Base-by-base conservation (phyloP, 2,888 invertebrate species). In the Spialia ferax region DNA sequence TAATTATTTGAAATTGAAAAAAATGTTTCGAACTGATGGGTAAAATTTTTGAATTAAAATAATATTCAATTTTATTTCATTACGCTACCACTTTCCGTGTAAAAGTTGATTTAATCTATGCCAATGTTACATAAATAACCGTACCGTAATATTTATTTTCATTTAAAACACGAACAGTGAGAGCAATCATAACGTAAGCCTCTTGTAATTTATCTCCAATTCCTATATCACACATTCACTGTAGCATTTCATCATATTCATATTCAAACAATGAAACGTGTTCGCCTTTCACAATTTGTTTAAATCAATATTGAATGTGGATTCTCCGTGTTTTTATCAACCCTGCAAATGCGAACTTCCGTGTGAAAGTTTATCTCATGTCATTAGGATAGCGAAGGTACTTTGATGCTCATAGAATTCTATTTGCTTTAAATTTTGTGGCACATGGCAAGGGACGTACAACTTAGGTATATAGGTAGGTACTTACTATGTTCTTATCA, bases 121-220 rank as follows among this genome's bases (percentile, higher is more conserved):
- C 22, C 11, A 22, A 3, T 22, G 20, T 50, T 2, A 50, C 38
- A 22, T 4, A 13, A 45, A n/a, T n/a, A n/a, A n/a, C n/a, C n/a
- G n/a, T n/a, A n/a, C n/a, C n/a, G n/a, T n/a, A n/a, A n/a, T n/a
- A n/a, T n/a, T n/a, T n/a, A n/a, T n/a, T n/a, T n/a, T n/a, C n/a
- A n/a, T n/a, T n/a, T n/a, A n/a, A n/a, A n/a, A n/a, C n/a, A n/a
- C n/a, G n/a, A n/a, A n/a, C n/a, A n/a, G n/a, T n/a, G n/a, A n/a
- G n/a, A n/a, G 45, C 23, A 52, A 26, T 52, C 52, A 52, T 26
- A 52, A 26, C 26, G 18, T 52, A 26, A 52, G 23, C 52, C 26
- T 26, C 23, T 52, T 52, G 52, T 18, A 23, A 52, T 52, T 52
- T 22, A 13, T 26, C 10, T 52, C 4, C 23, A 52, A 23, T 26